Evolutionary conservation across 2,797 vertebrate genomes (phyloP).

Genomic region (Margarornis squamiger): DNA sequence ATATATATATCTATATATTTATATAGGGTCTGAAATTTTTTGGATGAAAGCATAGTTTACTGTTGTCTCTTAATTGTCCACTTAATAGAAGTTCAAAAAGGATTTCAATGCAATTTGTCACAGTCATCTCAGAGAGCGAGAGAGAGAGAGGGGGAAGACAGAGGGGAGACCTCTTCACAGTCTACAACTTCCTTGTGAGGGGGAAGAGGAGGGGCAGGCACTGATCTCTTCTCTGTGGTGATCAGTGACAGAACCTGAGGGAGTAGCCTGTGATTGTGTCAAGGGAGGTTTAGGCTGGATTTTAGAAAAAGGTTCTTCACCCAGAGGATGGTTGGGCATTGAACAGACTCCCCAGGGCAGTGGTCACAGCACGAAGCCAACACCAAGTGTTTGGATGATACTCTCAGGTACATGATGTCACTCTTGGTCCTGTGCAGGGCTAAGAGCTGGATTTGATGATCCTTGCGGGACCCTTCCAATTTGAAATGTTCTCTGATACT

Average conservation of each 20-base stretch:
- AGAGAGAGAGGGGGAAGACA: not conserved
- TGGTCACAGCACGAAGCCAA: not conserved
- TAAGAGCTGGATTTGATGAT: not conserved
- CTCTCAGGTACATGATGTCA: not conserved
- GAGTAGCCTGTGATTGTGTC: too few species aligned
- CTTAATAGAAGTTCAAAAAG: not conserved
- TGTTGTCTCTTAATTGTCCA: not conserved
- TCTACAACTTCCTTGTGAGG: not conserved
- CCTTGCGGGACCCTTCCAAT: not conserved
- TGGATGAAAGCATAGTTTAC: not conserved
- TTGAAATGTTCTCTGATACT: not conserved
- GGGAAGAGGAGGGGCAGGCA: not conserved
- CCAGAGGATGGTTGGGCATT: not conserved
- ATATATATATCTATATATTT: not conserved
- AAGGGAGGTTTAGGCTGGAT: not conserved
- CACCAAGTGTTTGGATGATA: not conserved
- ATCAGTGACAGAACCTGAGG: not conserved
- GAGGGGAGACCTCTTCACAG: not conserved
- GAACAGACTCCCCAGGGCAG: not conserved
- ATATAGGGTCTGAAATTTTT: not conserved
- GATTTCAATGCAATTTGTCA: not conserved
- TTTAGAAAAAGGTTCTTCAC: not conserved
- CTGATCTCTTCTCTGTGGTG: not conserved
- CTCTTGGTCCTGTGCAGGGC: not conserved
- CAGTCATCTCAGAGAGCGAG: not conserved